Percentiles rank a stretch among this genome's conserved stretches.
Conservation (phyloP, 2,888 invertebrate genomes). For the Crocallis elinguaria region DNA sequence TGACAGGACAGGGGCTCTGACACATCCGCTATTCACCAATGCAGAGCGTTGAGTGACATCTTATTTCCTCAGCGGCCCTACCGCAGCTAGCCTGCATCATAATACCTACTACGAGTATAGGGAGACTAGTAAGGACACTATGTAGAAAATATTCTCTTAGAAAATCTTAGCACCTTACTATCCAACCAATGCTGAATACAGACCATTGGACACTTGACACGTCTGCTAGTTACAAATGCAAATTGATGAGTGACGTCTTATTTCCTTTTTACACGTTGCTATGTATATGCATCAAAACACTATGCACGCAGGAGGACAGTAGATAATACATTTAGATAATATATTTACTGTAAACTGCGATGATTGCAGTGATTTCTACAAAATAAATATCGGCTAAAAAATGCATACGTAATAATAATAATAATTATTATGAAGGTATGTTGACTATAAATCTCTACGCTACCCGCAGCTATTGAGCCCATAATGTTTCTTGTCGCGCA, state of each 20-base stretch:
- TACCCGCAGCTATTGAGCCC: too few relatives aligned
- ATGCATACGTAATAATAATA: too few relatives aligned
- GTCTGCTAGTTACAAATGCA: conserved; percentile 56
- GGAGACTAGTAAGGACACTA: neutral
- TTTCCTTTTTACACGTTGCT: conserved; percentile 60
- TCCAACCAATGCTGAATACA: too few relatives aligned
- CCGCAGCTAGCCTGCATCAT: conserved; percentile 8
- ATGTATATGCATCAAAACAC: neutral
- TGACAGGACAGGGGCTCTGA: conserved; percentile 40
- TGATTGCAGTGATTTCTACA: too few relatives aligned
- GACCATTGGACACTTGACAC: conserved; percentile 50
- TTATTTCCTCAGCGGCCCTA: conserved; percentile 67
- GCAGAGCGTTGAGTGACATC: conserved; percentile 67
- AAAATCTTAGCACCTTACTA: neutral
- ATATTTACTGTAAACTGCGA: too few relatives aligned
- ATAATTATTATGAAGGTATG: too few relatives aligned
- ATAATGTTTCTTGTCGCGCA: too few relatives aligned
- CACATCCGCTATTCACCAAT: conserved; percentile 58
- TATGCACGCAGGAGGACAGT: neutral
- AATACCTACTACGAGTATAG: neutral
- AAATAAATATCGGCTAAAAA: too few relatives aligned
- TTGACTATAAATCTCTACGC: too few relatives aligned
- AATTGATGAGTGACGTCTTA: conserved; percentile 72
- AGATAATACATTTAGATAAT: too few relatives aligned
- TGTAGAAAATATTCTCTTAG: neutral